Evolutionary conservation across 2,888 invertebrate species (phyloP).

Genomic region (Spodoptera exigua): DNA sequence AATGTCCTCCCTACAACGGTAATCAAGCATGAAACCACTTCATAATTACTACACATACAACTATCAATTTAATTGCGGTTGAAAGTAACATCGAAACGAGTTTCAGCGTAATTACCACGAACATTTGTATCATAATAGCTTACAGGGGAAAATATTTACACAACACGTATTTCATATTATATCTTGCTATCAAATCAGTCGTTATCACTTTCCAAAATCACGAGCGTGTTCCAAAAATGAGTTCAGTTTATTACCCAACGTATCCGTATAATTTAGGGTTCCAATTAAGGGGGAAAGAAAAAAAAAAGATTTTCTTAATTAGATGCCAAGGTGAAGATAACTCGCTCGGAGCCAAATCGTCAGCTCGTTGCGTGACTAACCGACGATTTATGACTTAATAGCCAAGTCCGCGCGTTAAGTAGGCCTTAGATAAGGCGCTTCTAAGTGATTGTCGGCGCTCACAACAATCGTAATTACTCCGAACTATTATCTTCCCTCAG

Average conservation of each 20-base stretch:
- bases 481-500: constrained; percentile 84
- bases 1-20: constrained; percentile 42
- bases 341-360: constrained; percentile 82
- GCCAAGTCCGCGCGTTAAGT: constrained; percentile 86
- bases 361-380: constrained; percentile 85
- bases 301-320: constrained; percentile 80
- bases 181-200: constrained; percentile 43
- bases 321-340: constrained; percentile 83
- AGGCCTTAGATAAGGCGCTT: constrained; percentile 88
- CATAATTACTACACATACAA: constrained; percentile 42
- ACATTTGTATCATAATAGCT: constrained; percentile 35
- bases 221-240: constrained; percentile 53
- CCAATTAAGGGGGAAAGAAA: constrained; percentile 64
- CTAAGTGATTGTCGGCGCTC: constrained; percentile 89
- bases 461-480: constrained; percentile 89
- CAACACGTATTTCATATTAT: constrained; percentile 46
- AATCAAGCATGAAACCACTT: constrained; percentile 45
- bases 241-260: constrained; percentile 58
- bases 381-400: constrained; percentile 88
- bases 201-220: constrained; percentile 46
- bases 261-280: constrained; percentile 66
- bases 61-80: constrained; percentile 32
- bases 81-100: constrained; percentile 30
- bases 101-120: constrained; percentile 34
- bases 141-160: constrained; percentile 38